phyloP scores from a whole-genome alignment of 2,888 invertebrate genomes.

The Zygaena filipendulae region DNA sequence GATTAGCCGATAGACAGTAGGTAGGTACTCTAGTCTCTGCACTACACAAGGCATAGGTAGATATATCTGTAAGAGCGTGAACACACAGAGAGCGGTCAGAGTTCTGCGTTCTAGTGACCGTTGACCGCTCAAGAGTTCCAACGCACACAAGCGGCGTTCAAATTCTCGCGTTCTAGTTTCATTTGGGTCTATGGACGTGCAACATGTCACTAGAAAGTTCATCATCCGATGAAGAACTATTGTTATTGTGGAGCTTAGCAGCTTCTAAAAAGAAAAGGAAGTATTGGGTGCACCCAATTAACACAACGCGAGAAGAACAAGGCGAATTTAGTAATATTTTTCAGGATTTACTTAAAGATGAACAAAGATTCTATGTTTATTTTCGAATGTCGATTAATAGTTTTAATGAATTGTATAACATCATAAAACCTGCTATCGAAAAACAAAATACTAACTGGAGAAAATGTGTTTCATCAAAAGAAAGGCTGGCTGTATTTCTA shows the following conservation, averaged over 20 bases:
- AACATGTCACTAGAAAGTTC: slow-evolving; percentile 4
- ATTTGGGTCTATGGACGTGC: slow-evolving; percentile 6
- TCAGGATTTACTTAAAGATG: slow-evolving; percentile 8
- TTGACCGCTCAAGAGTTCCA: slow-evolving; percentile 7
- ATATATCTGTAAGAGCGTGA: slow-evolving; percentile 2
- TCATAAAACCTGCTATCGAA: slow-evolving; percentile 11
- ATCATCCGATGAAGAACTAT: slow-evolving; percentile 3
- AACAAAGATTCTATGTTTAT: slow-evolving; percentile 7
- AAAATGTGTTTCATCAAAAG: slow-evolving; percentile 9
- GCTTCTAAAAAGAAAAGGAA: slow-evolving; percentile 5
- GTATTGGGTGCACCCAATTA: slow-evolving; percentile 7
- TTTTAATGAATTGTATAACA: slow-evolving; percentile 10
- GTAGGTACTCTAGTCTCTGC: too few species aligned
- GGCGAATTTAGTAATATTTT: slow-evolving; percentile 5
- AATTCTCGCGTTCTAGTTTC: slow-evolving; percentile 11
- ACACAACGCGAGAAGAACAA: slow-evolving; percentile 4
- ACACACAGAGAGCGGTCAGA: slow-evolving; percentile 6
- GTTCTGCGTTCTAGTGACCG: slow-evolving; percentile 8
- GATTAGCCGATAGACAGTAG: too few species aligned
- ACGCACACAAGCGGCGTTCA: slow-evolving; percentile 11
- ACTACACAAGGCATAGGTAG: too few species aligned
- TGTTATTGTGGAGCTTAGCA: slow-evolving; percentile 2
- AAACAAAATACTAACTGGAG: slow-evolving; percentile 9
- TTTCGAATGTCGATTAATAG: slow-evolving; percentile 6
- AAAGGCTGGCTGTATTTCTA: slow-evolving; percentile 9